Base-by-base conservation (phyloP, 2,888 invertebrate species). In the Calliscelio sp. region DNA sequence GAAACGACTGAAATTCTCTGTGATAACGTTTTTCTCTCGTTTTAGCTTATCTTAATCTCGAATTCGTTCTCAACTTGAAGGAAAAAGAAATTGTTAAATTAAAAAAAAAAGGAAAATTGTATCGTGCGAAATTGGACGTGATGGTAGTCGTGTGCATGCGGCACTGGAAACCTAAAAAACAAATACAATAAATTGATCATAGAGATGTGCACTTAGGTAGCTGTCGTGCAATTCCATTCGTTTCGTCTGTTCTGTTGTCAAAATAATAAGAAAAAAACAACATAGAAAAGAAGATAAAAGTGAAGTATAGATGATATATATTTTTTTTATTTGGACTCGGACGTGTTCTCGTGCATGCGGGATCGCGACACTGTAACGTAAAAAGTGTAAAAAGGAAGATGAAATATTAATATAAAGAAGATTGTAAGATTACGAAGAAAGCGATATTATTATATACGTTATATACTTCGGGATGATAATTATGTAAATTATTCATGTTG, bases 401-500 rank as follows among this genome's bases (percentile, higher is more conserved):
- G 86, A 88, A 87, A 85, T 79, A 71, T 88, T 88, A 89, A 85
- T 89, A 88, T 86, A 87, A 89, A 87, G 83, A 87, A 77, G 32
- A 53, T 41, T 20, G 75, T 75, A 71, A 71, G 63, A 66, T 61
- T 85, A 74, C 71, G 81, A 88, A 84, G 81, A 85, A 87, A 85
- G 82, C 85, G 86, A 88, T 87, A 87, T 88, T n/a, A n/a, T n/a
- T 87, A 89, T 88, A 86, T 85, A 86, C 83, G 85, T 87, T 86
- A 86, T 84, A 81, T 78, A 74, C 84, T 79, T 68, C 80, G 86
- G 89, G 89, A 87, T 79, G 81, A 90, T 87, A 86, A 82, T 90
- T 89, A 89, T 90, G 89, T 91, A 89, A 89, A 86, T 87, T 88
- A 86, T 86, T 86, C 84, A 86, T 87, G 87, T 90, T 90, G 89